Percentiles rank a stretch among this genome's conserved stretches.
These are phyloP conservation scores for Recurvirostra avosetta DNA, from an alignment of 2,113 vertebrate species.

Conservation along the genomic window DNA sequence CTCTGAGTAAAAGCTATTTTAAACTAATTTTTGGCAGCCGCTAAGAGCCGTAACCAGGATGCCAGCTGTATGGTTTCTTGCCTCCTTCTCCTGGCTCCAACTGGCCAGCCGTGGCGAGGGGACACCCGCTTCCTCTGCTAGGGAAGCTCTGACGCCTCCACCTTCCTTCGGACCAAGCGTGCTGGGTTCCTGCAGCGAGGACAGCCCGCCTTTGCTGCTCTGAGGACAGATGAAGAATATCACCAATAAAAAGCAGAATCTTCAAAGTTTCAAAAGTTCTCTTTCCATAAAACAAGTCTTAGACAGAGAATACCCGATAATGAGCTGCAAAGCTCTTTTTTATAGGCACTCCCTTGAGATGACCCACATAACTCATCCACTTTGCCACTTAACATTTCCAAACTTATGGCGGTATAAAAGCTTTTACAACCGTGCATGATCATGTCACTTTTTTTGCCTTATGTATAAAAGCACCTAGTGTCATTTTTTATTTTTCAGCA, in stretches of 20 bases:
- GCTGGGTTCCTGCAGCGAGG: not conserved
- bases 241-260: not conserved
- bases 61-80: not conserved
- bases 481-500: not conserved
- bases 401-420: not conserved
- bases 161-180: not conserved
- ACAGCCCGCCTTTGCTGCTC: not conserved
- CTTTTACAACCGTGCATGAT: not conserved
- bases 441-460: not conserved
- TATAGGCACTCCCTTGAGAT: not conserved
- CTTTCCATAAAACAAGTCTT: not conserved
- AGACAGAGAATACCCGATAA: not conserved
- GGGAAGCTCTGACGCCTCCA: not conserved
- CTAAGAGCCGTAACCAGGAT: not conserved
- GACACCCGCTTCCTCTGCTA: not conserved
- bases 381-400: not conserved
- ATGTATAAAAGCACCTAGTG: not conserved
- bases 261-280: not conserved
- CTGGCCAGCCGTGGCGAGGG: not conserved
- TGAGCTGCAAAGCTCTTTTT: not conserved
- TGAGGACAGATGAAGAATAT: not conserved
- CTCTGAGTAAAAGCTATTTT: constrained; percentile 26
- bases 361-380: not conserved
- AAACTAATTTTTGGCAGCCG: not conserved
- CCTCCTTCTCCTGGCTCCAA: not conserved